These are phyloP conservation scores for Drosophila kokeensis DNA, from an alignment of 2,888 invertebrate genomes.

Conservation along the genomic window DNA sequence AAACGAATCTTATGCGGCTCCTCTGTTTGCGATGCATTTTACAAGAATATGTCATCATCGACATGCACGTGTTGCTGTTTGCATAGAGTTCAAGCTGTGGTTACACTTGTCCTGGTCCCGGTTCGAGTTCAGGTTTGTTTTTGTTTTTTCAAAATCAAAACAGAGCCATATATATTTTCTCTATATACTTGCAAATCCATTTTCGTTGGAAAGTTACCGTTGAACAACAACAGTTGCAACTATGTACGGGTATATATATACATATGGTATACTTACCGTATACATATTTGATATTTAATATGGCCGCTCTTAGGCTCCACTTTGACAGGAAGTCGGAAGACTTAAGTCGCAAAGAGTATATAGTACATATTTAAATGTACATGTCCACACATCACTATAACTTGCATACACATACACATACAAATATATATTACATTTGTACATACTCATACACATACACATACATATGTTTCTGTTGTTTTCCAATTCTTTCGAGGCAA, in stretches of 20 bases:
- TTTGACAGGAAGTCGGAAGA: conserved; percentile 52
- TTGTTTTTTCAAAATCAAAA: conserved; percentile 2
- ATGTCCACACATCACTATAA: neutral
- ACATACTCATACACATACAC: conserved; percentile 8
- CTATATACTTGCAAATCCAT: neutral
- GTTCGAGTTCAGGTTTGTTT: neutral
- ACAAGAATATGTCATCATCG: conserved; percentile 56
- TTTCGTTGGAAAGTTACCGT: conserved; percentile 40
- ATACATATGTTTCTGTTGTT: conserved; percentile 70
- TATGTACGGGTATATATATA: neutral
- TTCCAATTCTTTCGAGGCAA: conserved; percentile 65
- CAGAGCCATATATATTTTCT: neutral
- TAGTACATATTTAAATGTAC: conserved; percentile 1
- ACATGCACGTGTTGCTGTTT: conserved; percentile 53
- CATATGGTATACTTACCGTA: neutral
- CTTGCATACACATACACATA: conserved; percentile 1
- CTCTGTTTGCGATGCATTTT: conserved; percentile 65
- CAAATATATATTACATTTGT: neutral
- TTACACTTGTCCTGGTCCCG: neutral
- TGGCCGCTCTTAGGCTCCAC: conserved; percentile 29
- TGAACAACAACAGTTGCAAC: conserved; percentile 26
- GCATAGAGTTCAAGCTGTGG: conserved; percentile 25
- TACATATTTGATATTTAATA: conserved; percentile 43
- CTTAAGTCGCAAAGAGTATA: conserved; percentile 2
- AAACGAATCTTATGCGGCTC: conserved; percentile 53